Evolutionary conservation across 2,888 invertebrate genomes (phyloP), one percentile per base, ranked within the genome.

Genomic region (Dyspetes luteomarginatus): DNA sequence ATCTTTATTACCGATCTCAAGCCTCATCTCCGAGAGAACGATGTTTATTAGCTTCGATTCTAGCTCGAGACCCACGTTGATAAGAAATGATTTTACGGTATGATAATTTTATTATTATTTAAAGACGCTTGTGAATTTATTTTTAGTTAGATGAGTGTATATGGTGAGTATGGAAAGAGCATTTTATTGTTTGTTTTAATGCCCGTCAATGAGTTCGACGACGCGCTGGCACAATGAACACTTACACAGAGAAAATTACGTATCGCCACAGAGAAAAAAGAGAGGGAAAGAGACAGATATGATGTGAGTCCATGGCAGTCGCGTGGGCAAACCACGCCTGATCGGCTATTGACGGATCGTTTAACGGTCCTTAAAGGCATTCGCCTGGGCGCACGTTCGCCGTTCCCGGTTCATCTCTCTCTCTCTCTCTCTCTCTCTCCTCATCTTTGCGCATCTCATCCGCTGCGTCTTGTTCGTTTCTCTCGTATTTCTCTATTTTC

Each of bases 261-360:
- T 48, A 48, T 48, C 48, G n/a, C 5, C 19, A 15, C 15, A 71
- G 45, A 58, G 52, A 55, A 19, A 52, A 36, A 28, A 28, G 15
- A 36, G 62, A 69, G 45, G 45, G 50, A 52, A 15, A 30, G 56
- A 50, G 36, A 67, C 36, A 30, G 19, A 41, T 15, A 71, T 30
- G 5, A 36, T 7, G 9, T 9, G 12, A 36, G 36, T 36, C 36
- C 36, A 36, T 12, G 36, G 9, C 15, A 48, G 74, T 81, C 82
- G 77, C 77, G 83, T 81, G 78, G 84, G 69, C 77, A 75, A 80
- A 71, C 74, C 69, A 50, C 67, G 77, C 69, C 81, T 62, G 80
- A 83, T 83, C 78, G 83, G 79, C 78, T 84, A 85, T 86, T 86
- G 85, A 85, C 81, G 78, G 60, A 80, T 82, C 81, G 82, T 82